A percentile compares a stretch with the other conserved stretches of the same genome.
These are phyloP conservation scores for Coptotermes formosanus DNA, from an alignment of 1,140 invertebrate genomes.

Conservation along the genomic window DNA sequence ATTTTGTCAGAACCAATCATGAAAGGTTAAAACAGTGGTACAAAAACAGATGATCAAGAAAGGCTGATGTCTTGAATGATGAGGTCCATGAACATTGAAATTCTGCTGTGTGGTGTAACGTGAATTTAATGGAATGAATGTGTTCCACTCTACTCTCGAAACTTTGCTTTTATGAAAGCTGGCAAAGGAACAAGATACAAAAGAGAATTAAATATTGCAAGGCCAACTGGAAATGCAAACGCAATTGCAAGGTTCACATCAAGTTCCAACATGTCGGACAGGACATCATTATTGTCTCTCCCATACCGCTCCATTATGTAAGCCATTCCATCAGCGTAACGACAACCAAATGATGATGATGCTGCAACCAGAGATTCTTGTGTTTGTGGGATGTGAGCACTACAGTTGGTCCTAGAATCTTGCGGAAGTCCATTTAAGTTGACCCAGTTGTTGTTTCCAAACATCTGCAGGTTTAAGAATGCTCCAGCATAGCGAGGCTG, in stretches of 20 bases:
- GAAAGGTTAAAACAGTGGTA: too few relatives aligned
- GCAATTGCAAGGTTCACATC: slow-evolving; percentile 79
- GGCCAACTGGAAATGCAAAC: slow-evolving; percentile 76
- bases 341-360: slow-evolving; percentile 58
- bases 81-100: too few relatives aligned
- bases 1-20: too few relatives aligned
- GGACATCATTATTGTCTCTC: slow-evolving; percentile 57
- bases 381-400: slow-evolving; percentile 52
- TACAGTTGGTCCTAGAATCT: slow-evolving; percentile 53
- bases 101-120: too few relatives aligned
- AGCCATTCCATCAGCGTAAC: slow-evolving; percentile 69
- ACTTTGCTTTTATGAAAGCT: slow-evolving; percentile 84
- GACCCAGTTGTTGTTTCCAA: slow-evolving; percentile 40
- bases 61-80: too few relatives aligned
- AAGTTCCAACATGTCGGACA: slow-evolving; percentile 62
- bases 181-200: slow-evolving; percentile 83
- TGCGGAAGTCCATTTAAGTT: slow-evolving; percentile 44
- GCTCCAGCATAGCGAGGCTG: slow-evolving; percentile 75
- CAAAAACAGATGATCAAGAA: too few relatives aligned
- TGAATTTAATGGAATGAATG: too few relatives aligned
- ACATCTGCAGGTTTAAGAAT: slow-evolving; percentile 67
- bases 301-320: slow-evolving; percentile 73
- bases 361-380: slow-evolving; percentile 48
- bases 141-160: slow-evolving; percentile 52
- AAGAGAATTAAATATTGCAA: slow-evolving; percentile 79